Evolutionary conservation across 2,888 invertebrate genomes (phyloP).

Genomic region (Leptinotarsa peninsularis): DNA sequence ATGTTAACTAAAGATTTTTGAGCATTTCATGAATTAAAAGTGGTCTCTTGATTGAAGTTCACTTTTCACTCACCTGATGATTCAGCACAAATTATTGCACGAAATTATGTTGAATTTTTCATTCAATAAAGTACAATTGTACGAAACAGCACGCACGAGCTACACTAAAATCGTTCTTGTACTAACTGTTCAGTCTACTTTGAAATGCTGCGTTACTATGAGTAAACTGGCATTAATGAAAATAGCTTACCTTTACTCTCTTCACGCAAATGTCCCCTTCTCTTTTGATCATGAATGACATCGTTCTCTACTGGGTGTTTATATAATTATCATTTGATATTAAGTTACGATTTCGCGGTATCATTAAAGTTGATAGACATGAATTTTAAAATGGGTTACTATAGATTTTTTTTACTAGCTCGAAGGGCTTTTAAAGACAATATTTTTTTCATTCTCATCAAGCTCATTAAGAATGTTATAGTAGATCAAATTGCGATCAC

Average conservation of each 20-base stretch:
- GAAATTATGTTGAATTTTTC: not conserved
- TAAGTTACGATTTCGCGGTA: not conserved
- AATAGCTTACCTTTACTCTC: not conserved
- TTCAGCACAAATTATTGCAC: not conserved
- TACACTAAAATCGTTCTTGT: not conserved
- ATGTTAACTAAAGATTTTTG: too few relatives aligned
- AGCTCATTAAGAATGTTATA: too few relatives aligned
- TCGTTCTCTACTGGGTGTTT: not conserved
- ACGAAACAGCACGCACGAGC: not conserved
- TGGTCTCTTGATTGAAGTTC: too few relatives aligned
- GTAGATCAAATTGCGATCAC: too few relatives aligned
- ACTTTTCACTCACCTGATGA: not conserved
- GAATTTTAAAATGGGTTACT: too few relatives aligned
- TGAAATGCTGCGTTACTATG: not conserved
- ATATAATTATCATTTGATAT: not conserved
- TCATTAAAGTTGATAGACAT: not conserved
- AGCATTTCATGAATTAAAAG: too few relatives aligned
- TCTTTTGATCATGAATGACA: not conserved
- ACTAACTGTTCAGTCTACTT: not conserved
- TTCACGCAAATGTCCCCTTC: not conserved
- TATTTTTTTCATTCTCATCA: too few relatives aligned
- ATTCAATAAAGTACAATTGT: too few relatives aligned
- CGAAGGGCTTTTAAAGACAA: too few relatives aligned
- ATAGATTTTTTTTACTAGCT: too few relatives aligned
- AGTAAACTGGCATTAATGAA: not conserved